Conservation (phyloP, 1,140 invertebrate species). For the Ylistrum balloti region DNA sequence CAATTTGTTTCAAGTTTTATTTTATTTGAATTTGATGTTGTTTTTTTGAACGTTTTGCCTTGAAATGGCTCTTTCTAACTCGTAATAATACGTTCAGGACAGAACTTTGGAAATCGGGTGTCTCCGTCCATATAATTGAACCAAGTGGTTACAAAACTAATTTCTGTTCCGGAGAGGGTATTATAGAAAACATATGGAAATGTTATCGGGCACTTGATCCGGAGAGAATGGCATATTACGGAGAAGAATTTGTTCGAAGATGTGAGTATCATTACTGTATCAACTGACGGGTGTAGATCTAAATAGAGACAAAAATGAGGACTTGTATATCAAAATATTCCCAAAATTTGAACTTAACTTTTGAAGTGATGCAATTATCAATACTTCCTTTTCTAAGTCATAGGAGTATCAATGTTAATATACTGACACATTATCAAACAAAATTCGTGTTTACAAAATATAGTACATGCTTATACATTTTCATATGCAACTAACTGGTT, state of each 20-base stretch:
- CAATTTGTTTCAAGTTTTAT: background rate
- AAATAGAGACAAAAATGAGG: too few relatives aligned
- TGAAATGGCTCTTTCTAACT: too few relatives aligned
- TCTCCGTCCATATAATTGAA: slow-evolving; percentile 77
- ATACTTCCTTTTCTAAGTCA: too few relatives aligned
- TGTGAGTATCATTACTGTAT: slow-evolving; percentile 67
- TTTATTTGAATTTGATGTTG: background rate
- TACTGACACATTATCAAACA: too few relatives aligned
- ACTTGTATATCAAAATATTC: too few relatives aligned
- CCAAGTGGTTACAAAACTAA: slow-evolving; percentile 78
- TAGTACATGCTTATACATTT: too few relatives aligned
- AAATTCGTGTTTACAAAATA: too few relatives aligned
- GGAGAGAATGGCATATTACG: slow-evolving; percentile 74
- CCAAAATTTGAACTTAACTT: too few relatives aligned
- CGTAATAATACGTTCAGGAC: slow-evolving; percentile 46
- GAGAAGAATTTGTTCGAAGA: slow-evolving; percentile 70
- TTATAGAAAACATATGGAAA: background rate
- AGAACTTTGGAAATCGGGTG: slow-evolving; percentile 65
- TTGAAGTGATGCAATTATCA: too few relatives aligned
- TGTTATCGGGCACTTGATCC: background rate
- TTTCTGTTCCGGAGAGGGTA: slow-evolving; percentile 56
- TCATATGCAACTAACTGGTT: too few relatives aligned
- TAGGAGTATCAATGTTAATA: too few relatives aligned
- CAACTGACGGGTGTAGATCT: background rate
- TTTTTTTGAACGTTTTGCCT: background rate